Evolutionary conservation across 1,140 invertebrate genomes (phyloP).

Genomic region (Drosophila mauritiana): DNA sequence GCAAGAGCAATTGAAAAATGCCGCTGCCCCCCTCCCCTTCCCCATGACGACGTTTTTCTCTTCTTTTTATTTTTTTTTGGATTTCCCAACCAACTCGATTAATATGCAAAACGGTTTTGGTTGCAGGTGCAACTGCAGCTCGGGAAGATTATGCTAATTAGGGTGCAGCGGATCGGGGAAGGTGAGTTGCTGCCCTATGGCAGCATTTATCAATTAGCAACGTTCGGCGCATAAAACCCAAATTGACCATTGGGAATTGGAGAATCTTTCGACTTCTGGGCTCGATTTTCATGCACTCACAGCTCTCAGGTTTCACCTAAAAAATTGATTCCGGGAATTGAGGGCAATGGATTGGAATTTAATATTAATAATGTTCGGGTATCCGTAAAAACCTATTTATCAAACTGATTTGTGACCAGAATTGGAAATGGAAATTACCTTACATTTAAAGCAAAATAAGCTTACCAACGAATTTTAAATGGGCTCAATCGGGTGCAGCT

Average conservation of each 20-base stretch:
- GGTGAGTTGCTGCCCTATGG: constrained; percentile 20
- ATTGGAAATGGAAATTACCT: constrained; percentile 5
- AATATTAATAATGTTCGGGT: constrained; percentile 28
- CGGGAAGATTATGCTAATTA: constrained; percentile 61
- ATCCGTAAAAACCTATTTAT: constrained; percentile 22
- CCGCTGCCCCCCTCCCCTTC: constrained; percentile 9
- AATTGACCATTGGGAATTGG: constrained; percentile 23
- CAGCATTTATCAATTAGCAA: constrained; percentile 71
- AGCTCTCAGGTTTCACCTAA: constrained; percentile 11
- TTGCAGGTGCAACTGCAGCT: constrained; percentile 55
- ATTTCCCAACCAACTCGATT: constrained; percentile 53
- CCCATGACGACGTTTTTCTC: background rate
- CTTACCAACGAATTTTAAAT: no score
- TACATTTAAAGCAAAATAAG: background rate
- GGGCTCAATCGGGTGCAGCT: background rate
- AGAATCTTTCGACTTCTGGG: constrained; percentile 1
- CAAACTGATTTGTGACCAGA: constrained; percentile 32
- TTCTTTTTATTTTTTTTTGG: background rate
- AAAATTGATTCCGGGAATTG: constrained; percentile 28
- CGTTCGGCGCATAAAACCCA: constrained; percentile 45
- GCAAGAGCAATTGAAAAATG: constrained; percentile 80
- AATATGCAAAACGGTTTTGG: constrained; percentile 67
- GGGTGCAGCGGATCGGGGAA: constrained; percentile 8
- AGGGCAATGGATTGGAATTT: constrained; percentile 18
- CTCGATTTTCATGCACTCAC: constrained; percentile 1